Conservation (phyloP, 2,113 vertebrate species). For the Actenoides hombroni region DNA sequence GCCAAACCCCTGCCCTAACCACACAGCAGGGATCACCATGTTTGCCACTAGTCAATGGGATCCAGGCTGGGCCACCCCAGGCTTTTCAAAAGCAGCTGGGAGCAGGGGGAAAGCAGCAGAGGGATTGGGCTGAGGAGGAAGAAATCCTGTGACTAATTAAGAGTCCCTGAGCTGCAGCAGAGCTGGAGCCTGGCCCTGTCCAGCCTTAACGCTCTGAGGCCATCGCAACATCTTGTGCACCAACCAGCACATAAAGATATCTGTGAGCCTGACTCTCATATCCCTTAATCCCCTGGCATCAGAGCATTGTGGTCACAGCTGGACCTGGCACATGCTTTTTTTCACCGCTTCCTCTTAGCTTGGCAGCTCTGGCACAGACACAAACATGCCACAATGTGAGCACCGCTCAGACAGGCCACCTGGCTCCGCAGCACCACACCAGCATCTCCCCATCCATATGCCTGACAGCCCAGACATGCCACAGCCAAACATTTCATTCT, state of each 20-base stretch:
- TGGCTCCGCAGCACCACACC: not conserved
- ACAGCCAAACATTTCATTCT: not conserved
- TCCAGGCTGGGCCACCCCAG: not conserved
- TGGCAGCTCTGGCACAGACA: not conserved
- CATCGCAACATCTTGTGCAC: not conserved
- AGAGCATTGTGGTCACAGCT: not conserved
- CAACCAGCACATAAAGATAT: not conserved
- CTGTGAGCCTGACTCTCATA: not conserved
- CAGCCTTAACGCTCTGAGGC: not conserved
- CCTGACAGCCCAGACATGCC: not conserved
- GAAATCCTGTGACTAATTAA: not conserved
- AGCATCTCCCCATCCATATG: not conserved
- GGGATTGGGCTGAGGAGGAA: not conserved
- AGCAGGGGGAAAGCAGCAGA: not conserved
- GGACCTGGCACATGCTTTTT: not conserved
- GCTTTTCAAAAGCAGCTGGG: not conserved
- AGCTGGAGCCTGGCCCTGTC: not conserved
- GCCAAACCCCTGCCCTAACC: not conserved
- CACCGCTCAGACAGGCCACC: not conserved
- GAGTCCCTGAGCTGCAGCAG: not conserved
- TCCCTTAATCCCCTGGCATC: not conserved
- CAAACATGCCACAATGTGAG: fast-evolving
- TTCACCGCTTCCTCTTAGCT: not conserved
- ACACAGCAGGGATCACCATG: not conserved
- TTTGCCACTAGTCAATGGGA: not conserved